Conservation (phyloP, 2,113 vertebrate species). For the Pygoscelis antarcticus region DNA sequence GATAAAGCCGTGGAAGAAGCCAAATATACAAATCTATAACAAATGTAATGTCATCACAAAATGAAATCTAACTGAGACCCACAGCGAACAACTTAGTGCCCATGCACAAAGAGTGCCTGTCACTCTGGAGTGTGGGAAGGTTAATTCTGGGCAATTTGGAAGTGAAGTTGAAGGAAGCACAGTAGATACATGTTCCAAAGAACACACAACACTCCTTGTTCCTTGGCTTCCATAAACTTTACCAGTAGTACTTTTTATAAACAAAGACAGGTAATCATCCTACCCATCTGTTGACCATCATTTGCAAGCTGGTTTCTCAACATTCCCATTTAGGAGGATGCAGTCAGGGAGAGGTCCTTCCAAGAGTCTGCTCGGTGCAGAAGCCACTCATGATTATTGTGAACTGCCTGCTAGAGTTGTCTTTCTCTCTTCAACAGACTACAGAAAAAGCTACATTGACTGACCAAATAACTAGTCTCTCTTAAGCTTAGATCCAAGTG, state of each 20-base stretch:
- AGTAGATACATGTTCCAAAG: neutral
- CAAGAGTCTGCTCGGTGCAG: neutral
- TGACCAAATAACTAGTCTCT: neutral
- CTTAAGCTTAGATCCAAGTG: neutral
- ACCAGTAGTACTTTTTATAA: neutral
- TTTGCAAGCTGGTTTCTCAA: neutral
- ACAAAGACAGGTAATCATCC: neutral
- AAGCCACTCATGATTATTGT: neutral
- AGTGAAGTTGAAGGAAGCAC: neutral
- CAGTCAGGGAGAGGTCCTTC: neutral
- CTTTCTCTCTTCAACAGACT: neutral
- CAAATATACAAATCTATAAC: neutral
- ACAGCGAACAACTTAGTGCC: neutral
- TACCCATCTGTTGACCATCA: neutral
- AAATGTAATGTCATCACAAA: neutral
- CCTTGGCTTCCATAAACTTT: neutral
- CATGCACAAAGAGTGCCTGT: fast-evolving
- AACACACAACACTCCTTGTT: neutral
- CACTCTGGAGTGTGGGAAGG: neutral
- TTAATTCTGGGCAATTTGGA: neutral
- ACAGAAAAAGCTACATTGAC: neutral
- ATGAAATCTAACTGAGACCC: neutral
- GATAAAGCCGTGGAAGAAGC: neutral
- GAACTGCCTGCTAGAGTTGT: neutral
- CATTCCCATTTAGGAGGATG: neutral